Conservation (phyloP, 1,140 invertebrate genomes). For the Gerris buenoi region DNA sequence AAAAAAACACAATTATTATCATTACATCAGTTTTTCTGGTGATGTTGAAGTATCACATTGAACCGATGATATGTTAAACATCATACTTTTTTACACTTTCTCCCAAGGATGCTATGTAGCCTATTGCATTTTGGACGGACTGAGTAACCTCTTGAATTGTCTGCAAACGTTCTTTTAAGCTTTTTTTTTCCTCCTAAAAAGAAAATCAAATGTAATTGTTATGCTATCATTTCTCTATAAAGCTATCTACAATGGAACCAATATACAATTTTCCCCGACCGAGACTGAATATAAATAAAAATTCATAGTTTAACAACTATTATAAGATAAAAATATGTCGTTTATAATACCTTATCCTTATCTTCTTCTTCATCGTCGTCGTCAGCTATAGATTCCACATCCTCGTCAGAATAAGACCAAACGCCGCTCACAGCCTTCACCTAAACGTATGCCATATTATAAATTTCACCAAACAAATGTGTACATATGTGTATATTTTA, state of each 20-base stretch:
- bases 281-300: too few species aligned
- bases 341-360: slow-evolving; percentile 45
- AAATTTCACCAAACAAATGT: too few species aligned
- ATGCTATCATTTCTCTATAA: too few species aligned
- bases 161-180: slow-evolving; percentile 80
- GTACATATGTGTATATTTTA: too few species aligned
- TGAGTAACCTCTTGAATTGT: slow-evolving; percentile 90
- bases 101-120: slow-evolving; percentile 76
- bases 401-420: slow-evolving; percentile 31
- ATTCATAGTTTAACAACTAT: too few species aligned
- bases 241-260: too few species aligned
- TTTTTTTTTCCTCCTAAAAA: slow-evolving; percentile 83
- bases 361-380: slow-evolving; percentile 68
- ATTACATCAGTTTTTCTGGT: too few species aligned
- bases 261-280: too few species aligned
- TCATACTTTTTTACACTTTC: slow-evolving; percentile 83
- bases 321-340: too few species aligned
- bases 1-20: too few species aligned
- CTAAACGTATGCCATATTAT: slow-evolving; percentile 22
- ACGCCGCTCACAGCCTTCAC: slow-evolving; percentile 25
- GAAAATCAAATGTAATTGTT: too few species aligned
- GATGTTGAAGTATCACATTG: not conserved
- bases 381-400: slow-evolving; percentile 45
- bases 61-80: not conserved
- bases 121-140: slow-evolving; percentile 85